A percentile compares a stretch with the other conserved stretches of the same genome.
Evolutionary conservation across 2,888 invertebrate species (phyloP).

Genomic region (Tolmerus cingulatus): DNA sequence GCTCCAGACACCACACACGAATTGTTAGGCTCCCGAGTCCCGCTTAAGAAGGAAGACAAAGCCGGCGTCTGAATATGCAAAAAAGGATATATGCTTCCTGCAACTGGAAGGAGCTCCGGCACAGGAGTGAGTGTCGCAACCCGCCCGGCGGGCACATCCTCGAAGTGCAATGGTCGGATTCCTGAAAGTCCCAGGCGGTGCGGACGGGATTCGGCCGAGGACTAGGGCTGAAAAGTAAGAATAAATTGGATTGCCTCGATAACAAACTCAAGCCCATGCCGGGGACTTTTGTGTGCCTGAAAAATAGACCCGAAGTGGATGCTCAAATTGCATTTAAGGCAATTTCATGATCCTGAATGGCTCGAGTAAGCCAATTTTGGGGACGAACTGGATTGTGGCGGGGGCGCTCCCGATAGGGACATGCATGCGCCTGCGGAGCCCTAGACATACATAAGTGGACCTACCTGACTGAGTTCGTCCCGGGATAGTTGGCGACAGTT

Average conservation of each 20-base stretch:
- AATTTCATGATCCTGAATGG: slow-evolving; percentile 42
- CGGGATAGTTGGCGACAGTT: slow-evolving; percentile 60
- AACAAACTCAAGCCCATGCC: slow-evolving; percentile 35
- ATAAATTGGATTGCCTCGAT: slow-evolving; percentile 47
- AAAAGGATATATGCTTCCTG: slow-evolving; percentile 1
- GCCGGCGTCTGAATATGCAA: not conserved
- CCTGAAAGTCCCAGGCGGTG: not conserved
- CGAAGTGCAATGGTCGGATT: not conserved
- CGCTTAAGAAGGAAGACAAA: not conserved
- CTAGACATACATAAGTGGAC: not conserved
- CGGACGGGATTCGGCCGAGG: not conserved
- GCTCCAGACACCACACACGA: not conserved
- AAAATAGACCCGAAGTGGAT: slow-evolving; percentile 45
- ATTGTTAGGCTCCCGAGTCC: not conserved
- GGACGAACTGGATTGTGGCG: not conserved
- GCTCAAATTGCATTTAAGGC: slow-evolving; percentile 47
- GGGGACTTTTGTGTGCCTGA: not conserved
- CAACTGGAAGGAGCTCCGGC: not conserved
- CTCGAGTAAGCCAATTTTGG: slow-evolving; percentile 17
- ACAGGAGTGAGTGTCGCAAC: not conserved
- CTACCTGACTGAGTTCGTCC: slow-evolving; percentile 64
- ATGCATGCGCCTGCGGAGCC: not conserved
- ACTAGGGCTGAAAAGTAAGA: slow-evolving; percentile 14
- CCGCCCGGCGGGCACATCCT: not conserved
- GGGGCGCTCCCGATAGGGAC: not conserved